These are phyloP conservation scores for Gandaritis pyraliata DNA, from an alignment of 2,888 invertebrate species.

Conservation along the genomic window DNA sequence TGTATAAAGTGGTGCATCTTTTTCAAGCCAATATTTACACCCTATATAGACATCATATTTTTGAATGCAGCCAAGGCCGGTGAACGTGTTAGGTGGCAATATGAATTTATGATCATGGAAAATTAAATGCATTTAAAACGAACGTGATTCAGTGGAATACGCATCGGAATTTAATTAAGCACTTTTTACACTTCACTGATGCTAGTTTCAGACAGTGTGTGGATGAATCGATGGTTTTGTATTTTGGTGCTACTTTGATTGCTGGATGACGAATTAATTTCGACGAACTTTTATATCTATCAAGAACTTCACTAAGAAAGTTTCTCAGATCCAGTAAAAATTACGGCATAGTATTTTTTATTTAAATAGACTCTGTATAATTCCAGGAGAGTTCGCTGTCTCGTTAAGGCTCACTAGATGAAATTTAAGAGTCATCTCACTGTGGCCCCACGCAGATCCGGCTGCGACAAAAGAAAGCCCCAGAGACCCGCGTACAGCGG, in stretches of 20 bases:
- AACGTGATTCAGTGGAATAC: conserved; percentile 61
- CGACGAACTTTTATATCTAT: too few relatives aligned
- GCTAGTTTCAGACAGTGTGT: conserved; percentile 40
- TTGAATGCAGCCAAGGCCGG: conserved; percentile 55
- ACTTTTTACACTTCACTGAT: conserved; percentile 61
- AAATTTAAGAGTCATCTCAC: conserved; percentile 72
- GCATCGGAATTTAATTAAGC: conserved; percentile 71
- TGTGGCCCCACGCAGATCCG: conserved; percentile 63
- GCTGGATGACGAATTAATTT: too few relatives aligned
- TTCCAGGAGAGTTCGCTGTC: conserved; percentile 56
- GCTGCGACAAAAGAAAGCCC: conserved; percentile 69
- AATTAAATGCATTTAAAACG: conserved; percentile 73
- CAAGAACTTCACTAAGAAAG: conserved; percentile 29
- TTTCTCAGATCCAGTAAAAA: conserved; percentile 24
- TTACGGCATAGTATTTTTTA: conserved; percentile 43
- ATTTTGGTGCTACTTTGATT: too few relatives aligned
- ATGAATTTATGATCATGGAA: conserved; percentile 77
- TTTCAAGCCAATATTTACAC: too few relatives aligned
- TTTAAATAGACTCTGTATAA: conserved; percentile 43
- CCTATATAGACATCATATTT: too few relatives aligned
- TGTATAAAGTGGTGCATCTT: too few relatives aligned
- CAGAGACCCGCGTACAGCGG: conserved; percentile 59
- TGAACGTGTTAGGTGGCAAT: conserved; percentile 75
- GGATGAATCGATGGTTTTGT: conserved; percentile 7
- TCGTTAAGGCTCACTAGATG: conserved; percentile 68